These are phyloP conservation scores for Ploceus nigricollis DNA, from an alignment of 2,113 vertebrate genomes.

Conservation along the genomic window DNA sequence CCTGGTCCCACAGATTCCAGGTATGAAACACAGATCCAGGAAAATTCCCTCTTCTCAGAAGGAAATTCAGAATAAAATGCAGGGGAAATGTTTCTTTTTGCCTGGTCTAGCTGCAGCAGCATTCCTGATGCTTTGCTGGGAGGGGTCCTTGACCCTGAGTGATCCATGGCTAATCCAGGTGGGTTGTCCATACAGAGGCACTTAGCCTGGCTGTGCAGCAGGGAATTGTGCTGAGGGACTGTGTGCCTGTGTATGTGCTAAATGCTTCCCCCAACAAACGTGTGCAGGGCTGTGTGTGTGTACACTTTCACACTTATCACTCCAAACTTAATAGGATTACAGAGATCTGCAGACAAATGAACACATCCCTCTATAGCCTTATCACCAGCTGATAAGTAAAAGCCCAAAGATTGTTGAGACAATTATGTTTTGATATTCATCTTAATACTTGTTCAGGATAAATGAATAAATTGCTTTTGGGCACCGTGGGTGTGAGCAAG, in stretches of 20 bases:
- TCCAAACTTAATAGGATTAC: constrained; percentile 64
- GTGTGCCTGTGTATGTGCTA: background rate
- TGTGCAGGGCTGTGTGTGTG: background rate
- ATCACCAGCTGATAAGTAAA: constrained; percentile 68
- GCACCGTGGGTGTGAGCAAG: fast-evolving
- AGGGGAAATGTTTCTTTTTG: background rate
- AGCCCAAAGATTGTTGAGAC: constrained; percentile 69
- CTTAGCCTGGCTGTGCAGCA: background rate
- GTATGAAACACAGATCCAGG: background rate
- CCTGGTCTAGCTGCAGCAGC: background rate
- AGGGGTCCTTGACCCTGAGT: background rate
- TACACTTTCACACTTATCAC: constrained; percentile 42
- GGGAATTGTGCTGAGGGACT: background rate
- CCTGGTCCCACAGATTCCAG: background rate
- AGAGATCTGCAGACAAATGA: constrained; percentile 64
- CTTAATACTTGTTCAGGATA: constrained; percentile 56
- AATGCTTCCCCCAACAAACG: background rate
- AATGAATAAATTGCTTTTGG: background rate
- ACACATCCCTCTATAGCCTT: constrained; percentile 15
- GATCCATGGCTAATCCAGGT: background rate
- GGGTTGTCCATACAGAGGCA: background rate
- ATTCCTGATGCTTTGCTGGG: background rate
- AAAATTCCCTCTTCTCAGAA: background rate
- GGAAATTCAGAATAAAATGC: background rate
- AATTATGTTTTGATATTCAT: constrained; percentile 70